These are phyloP conservation scores for Drosophila kikkawai DNA, from an alignment of 1,140 invertebrate species.

Conservation along the genomic window DNA sequence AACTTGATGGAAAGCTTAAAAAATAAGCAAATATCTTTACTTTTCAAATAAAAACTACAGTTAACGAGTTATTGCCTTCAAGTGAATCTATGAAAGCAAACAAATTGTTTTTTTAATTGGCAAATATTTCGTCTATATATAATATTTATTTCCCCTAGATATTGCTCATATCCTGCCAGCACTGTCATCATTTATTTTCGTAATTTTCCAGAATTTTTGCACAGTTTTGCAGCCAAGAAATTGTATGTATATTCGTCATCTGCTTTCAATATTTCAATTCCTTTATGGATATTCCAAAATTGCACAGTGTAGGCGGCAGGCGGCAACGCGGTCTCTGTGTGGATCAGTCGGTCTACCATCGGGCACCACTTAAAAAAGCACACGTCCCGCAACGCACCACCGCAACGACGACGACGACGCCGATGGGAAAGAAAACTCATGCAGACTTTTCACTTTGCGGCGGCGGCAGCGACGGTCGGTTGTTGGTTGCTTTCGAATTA, in stretches of 20 bases:
- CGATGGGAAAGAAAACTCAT: conserved; percentile 57
- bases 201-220: conserved; percentile 31
- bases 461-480: conserved; percentile 43
- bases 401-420: conserved; percentile 9
- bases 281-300: conserved; percentile 66
- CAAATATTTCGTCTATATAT: background rate
- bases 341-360: conserved; percentile 56
- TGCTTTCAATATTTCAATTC: conserved; percentile 56
- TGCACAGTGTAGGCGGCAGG: conserved; percentile 73
- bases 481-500: conserved; percentile 68
- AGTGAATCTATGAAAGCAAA: background rate
- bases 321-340: conserved; percentile 15
- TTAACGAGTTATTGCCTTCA: background rate
- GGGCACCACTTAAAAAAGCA: conserved; percentile 54
- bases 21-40: background rate
- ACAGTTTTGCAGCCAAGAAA: conserved; percentile 23
- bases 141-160: conserved; percentile 15
- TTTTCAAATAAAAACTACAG: background rate
- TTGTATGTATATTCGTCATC: conserved; percentile 34
- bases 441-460: conserved; percentile 78
- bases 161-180: conserved; percentile 18
- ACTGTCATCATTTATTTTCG: background rate
- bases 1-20: background rate
- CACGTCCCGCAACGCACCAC: conserved; percentile 58
- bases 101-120: background rate